Evolutionary conservation across 2,797 vertebrate genomes (phyloP).

Genomic region (Mastacembelus armatus): DNA sequence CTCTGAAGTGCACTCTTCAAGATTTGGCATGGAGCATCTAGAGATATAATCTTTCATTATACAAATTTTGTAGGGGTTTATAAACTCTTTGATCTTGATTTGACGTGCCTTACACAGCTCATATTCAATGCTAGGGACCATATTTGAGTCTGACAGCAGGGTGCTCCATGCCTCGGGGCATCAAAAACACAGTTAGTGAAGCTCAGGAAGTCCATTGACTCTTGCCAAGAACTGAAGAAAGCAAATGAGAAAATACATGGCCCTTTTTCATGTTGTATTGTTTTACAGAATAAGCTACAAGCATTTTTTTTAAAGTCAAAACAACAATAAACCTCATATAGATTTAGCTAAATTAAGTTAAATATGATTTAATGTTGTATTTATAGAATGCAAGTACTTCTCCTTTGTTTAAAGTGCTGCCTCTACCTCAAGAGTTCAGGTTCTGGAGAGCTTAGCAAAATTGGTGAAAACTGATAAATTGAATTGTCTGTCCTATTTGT

Average conservation of each 20-base stretch:
- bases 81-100: slow-evolving; percentile 64
- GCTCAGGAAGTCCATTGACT: slow-evolving; percentile 29
- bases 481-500: neutral
- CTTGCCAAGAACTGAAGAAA: slow-evolving; percentile 29
- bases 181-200: slow-evolving; percentile 40
- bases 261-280: no score
- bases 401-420: neutral
- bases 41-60: slow-evolving; percentile 69
- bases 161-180: slow-evolving; percentile 38
- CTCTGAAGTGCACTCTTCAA: slow-evolving; percentile 54
- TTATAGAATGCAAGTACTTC: neutral
- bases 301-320: slow-evolving; percentile 1
- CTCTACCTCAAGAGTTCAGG: neutral
- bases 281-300: no score
- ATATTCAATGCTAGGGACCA: slow-evolving; percentile 32
- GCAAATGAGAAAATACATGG: slow-evolving; percentile 2
- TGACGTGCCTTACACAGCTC: slow-evolving; percentile 36
- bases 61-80: slow-evolving; percentile 53
- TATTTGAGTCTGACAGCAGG: slow-evolving; percentile 44
- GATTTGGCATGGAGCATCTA: slow-evolving; percentile 46
- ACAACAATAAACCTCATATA: neutral
- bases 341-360: neutral
- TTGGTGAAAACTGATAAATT: neutral
- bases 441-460: neutral
- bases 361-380: no score